phyloP scores from a whole-genome alignment of 2,113 vertebrate genomes.

The Dipodomys ordii region DNA sequence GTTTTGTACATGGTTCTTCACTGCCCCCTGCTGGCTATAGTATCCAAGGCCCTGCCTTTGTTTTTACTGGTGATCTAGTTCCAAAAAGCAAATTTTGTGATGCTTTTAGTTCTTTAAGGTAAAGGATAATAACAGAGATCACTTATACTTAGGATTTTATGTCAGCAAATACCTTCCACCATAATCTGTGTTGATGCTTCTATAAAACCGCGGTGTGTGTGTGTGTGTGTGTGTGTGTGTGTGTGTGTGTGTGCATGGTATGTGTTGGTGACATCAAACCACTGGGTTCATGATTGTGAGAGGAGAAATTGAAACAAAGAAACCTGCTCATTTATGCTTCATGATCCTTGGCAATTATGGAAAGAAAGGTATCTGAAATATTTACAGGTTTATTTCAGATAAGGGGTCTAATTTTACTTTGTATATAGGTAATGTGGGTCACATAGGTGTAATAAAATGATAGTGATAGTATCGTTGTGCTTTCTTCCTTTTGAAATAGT shows the following conservation, averaged over 20 bases:
- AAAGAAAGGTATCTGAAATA: background rate
- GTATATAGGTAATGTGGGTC: background rate
- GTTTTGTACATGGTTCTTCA: background rate
- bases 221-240: background rate
- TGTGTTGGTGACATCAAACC: background rate
- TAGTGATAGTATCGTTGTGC: background rate
- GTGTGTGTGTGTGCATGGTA: no score
- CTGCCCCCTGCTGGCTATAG: constrained; percentile 61
- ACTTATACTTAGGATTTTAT: background rate
- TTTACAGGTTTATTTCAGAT: background rate
- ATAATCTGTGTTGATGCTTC: background rate
- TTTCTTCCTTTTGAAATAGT: background rate
- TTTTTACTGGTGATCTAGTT: background rate
- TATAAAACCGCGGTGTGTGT: background rate
- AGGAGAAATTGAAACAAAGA: background rate
- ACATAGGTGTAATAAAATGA: no score
- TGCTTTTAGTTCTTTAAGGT: background rate
- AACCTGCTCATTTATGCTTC: background rate
- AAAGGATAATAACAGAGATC: background rate
- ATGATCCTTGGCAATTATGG: background rate
- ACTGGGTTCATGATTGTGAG: background rate
- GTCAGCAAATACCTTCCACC: background rate
- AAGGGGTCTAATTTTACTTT: background rate
- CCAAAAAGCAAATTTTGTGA: background rate
- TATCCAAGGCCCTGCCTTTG: background rate